Percentiles rank a stretch among this genome's conserved stretches.
phyloP scores from a whole-genome alignment of 2,888 invertebrate genomes.

The Leptinotarsa tumamoca region DNA sequence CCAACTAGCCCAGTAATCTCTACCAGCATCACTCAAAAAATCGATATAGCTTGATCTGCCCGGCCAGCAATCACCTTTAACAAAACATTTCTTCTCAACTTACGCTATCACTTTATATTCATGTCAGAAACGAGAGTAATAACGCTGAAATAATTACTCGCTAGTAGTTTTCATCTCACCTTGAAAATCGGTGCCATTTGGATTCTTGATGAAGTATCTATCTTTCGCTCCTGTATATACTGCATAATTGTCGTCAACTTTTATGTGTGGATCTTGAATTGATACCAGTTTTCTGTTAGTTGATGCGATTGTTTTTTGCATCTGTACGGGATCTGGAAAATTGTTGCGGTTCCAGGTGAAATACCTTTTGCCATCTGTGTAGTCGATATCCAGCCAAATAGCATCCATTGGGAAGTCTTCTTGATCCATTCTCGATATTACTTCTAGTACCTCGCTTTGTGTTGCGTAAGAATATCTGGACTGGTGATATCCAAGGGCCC shows the following conservation, averaged over 20 bases:
- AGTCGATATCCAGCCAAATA: conserved; percentile 98
- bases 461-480: conserved; percentile 88
- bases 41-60: conserved; percentile 93
- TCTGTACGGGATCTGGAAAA: conserved; percentile 80
- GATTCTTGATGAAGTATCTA: conserved; percentile 75
- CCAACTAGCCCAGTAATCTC: conserved; percentile 79
- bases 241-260: conserved; percentile 87
- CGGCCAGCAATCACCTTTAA: conserved; percentile 88
- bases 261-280: conserved; percentile 97
- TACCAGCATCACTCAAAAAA: conserved; percentile 86
- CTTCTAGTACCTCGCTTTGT: conserved; percentile 87
- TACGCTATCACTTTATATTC: too few relatives aligned
- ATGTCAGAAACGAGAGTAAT: too few relatives aligned
- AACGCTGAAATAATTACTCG: too few relatives aligned
- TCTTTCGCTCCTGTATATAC: conserved; percentile 84
- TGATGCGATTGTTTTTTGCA: conserved; percentile 87
- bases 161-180: conserved; percentile 66
- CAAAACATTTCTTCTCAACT: too few relatives aligned
- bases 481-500: conserved; percentile 56
- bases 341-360: conserved; percentile 93
- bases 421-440: conserved; percentile 85
- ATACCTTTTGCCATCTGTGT: conserved; percentile 84
- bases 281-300: conserved; percentile 90
- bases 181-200: conserved; percentile 90
- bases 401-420: conserved; percentile 94